A percentile compares a stretch with the other conserved stretches of the same genome.
These are phyloP conservation scores for Acrossocheilus wenchowensis DNA, from an alignment of 2,797 vertebrate genomes.

Conservation along the genomic window DNA sequence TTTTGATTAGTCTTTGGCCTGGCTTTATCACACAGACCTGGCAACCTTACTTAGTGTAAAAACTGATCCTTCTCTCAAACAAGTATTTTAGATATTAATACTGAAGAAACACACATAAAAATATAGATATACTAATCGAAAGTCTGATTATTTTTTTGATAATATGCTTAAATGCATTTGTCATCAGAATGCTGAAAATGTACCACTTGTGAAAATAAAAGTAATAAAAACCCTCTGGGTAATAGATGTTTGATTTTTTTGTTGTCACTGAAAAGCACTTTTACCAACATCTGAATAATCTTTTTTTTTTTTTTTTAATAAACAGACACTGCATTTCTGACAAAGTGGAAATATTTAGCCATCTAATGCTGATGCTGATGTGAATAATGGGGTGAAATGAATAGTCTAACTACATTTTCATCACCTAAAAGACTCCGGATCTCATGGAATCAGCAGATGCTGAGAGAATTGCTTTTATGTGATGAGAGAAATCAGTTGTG, in stretches of 20 bases:
- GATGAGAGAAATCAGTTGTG: slow-evolving; percentile 19
- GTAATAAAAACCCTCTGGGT: not conserved
- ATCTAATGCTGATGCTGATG: slow-evolving; percentile 3
- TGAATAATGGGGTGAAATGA: slow-evolving; percentile 2
- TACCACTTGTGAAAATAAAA: not conserved
- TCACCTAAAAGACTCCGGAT: slow-evolving; percentile 13
- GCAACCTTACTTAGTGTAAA: not conserved
- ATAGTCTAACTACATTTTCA: slow-evolving; percentile 1
- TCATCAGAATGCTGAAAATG: no score
- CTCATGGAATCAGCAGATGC: slow-evolving; percentile 18
- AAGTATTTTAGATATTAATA: not conserved
- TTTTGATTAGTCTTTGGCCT: not conserved
- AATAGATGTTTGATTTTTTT: not conserved
- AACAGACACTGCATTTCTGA: not conserved
- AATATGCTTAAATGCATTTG: not conserved
- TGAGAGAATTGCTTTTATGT: not conserved
- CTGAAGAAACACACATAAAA: not conserved
- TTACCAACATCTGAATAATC: not conserved
- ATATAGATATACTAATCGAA: not conserved
- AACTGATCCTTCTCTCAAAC: not conserved
- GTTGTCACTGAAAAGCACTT: not conserved
- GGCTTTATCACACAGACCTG: not conserved
- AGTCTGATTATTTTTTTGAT: not conserved
- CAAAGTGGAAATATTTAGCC: not conserved
- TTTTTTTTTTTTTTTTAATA: not conserved